Evolutionary conservation across 2,888 invertebrate species (phyloP), one percentile per base, ranked within the genome.

Genomic region (Hipparchia semele): DNA sequence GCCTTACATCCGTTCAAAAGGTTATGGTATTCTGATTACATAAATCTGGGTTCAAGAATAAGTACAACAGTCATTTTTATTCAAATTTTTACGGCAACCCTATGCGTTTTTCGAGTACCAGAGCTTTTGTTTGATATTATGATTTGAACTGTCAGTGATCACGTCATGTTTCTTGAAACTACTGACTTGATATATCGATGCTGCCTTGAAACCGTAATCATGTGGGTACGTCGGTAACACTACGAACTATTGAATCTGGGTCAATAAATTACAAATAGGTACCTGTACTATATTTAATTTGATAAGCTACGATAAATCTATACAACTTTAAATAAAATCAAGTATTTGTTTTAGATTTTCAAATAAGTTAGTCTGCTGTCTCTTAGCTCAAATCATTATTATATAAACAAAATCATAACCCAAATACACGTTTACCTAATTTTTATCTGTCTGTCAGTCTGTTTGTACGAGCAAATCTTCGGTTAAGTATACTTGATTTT

Each of bases 41-140:
- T 39, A 39, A 39, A 39, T 39, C 39, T 39, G 39, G 1, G 0
- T 1, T 39, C 2, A 39, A 56, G n/a, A 56, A 56, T 56, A 0
- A 12, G 6, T 6, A 56, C 54, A 56, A 56, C 54, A 56, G 0
- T 13, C 56, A n/a, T 13, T 56, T n/a, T 46, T 2, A 13, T 49
- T 62, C 9, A 46, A n/a, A 6, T 4, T 10, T 33, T 66, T 45
- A 10, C n/a, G 53, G 13, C 53, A 69, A 33, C 61, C 69, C 60
- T 69, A 61, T 0, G 7, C 3, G 13, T 46, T n/a, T 58, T 8
- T 58, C 58, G 62, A 71, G 64, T 76, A 76, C 70, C 79, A 78
- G 80, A 79, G 83, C 81, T 79, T 80, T 79, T 88, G 87, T 85
- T 87, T 87, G 84, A 86, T 89, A 87, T 89, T 87, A 81, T 84